phyloP scores from a whole-genome alignment of 1,140 invertebrate genomes.

The Lepidurus couesii region DNA sequence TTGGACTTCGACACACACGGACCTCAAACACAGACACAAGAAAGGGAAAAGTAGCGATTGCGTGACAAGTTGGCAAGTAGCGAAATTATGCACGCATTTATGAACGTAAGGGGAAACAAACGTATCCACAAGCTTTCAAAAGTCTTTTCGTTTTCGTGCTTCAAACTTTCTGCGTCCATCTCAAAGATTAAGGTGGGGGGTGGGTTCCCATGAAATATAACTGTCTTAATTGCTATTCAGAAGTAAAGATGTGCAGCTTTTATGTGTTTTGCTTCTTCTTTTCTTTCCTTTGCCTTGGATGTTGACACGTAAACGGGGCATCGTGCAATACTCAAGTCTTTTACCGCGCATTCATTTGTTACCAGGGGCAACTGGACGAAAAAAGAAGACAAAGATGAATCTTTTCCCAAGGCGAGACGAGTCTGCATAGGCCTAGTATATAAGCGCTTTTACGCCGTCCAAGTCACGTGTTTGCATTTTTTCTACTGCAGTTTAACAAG shows the following conservation, averaged over 20 bases:
- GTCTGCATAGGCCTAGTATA: neutral
- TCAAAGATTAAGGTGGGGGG: too few relatives aligned
- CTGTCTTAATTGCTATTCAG: too few relatives aligned
- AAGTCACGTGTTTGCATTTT: neutral
- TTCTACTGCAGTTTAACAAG: neutral
- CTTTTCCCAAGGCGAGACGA: neutral
- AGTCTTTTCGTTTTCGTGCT: too few relatives aligned
- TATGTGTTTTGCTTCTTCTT: too few relatives aligned
- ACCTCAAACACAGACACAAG: neutral
- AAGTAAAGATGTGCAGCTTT: too few relatives aligned
- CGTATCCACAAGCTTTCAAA: too few relatives aligned
- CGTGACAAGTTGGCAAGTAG: neutral
- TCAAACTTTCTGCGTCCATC: too few relatives aligned
- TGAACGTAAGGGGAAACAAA: neutral
- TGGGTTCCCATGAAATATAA: too few relatives aligned
- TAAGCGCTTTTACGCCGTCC: neutral
- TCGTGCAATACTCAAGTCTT: neutral
- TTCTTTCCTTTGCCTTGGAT: too few relatives aligned
- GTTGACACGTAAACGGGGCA: neutral
- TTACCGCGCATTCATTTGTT: constrained; percentile 2
- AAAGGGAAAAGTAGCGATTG: neutral
- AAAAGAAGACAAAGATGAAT: neutral
- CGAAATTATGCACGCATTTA: neutral
- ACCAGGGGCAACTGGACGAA: neutral
- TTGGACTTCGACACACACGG: too few relatives aligned